Base-by-base conservation (phyloP, 2,888 invertebrate genomes). In the Brachylomia viminalis region DNA sequence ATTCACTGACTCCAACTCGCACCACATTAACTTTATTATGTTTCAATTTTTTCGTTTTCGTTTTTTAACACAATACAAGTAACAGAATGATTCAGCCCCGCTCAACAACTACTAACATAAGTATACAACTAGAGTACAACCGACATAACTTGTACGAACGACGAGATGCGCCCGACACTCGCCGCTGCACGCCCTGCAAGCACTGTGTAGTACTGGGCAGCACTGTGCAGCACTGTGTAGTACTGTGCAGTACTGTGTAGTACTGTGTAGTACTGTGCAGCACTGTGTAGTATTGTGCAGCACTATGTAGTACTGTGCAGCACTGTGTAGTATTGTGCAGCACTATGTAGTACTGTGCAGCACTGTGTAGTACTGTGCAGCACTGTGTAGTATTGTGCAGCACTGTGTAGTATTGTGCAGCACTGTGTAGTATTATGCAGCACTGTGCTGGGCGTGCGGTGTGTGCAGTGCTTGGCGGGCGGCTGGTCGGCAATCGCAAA, bases 1-100 rank as follows among this genome's bases (percentile, higher is more conserved):
- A 92, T 93, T 93, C 96, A 95, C 95, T 93, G 94, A 91, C 93
- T 93, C 93, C 96, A 95, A 95, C 95, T 95, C 95, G 94, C 96
- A 95, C 95, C 95, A 94, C 95, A 71, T 88, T 90, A 90, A 89
- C 90, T 88, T 90, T 90, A 91, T 85, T 88, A 91, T 91, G 89
- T 88, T 90, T 88, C 59, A 86, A 87, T 90, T 89, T 89, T 90
- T 90, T 91, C 86, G 85, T 89, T 91, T 90, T 91, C 90, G 86
- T 91, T 92, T 87, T 90, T 89, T 90, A 95, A 95, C 94, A 95
- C 94, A 94, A 93, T 93, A 93, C 92, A 91, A 94, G 89, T 92
- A 94, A 95, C 93, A 91, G 92, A 95, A 93, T 85, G 88, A 91
- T 87, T 93, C 92, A 94, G 93, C 94, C 94, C 94, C 91, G 93